Conservation (phyloP, 1,140 invertebrate species). For the Drosophila orosa region DNA sequence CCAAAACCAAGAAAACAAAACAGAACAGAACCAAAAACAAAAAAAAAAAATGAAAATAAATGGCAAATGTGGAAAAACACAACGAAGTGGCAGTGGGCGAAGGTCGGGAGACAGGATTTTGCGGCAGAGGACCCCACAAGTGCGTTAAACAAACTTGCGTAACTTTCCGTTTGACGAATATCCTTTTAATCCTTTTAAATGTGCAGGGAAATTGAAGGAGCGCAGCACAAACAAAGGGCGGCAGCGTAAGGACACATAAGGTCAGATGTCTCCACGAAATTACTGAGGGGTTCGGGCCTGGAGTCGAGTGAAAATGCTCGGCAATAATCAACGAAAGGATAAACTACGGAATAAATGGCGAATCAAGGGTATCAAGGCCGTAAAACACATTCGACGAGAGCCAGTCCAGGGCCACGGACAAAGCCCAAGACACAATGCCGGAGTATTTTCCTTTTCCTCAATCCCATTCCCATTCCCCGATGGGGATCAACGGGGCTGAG, state of each 20-base stretch:
- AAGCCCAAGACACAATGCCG: conserved; percentile 53
- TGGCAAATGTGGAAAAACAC: conserved; percentile 54
- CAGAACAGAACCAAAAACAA: conserved; percentile 11
- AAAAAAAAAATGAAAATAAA: conserved; percentile 20
- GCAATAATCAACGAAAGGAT: conserved; percentile 82
- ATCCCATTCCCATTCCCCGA: conserved; percentile 2
- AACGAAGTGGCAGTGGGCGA: conserved; percentile 31
- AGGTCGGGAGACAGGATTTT: conserved; percentile 30
- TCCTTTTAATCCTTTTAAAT: conserved; percentile 82
- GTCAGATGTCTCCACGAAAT: conserved; percentile 71
- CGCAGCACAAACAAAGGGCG: conserved; percentile 66
- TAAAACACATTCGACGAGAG: conserved; percentile 68
- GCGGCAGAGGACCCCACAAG: conserved; percentile 25
- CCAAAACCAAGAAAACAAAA: conserved; percentile 14
- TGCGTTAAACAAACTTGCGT: conserved; percentile 67
- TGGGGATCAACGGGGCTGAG: conserved; percentile 3
- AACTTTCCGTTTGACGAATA: conserved; percentile 77
- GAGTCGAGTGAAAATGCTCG: conserved; percentile 60
- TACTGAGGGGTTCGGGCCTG: conserved; percentile 28
- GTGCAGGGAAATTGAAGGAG: conserved; percentile 75
- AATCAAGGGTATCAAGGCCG: conserved; percentile 73
- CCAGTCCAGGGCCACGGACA: conserved; percentile 47
- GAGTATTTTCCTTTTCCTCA: conserved; percentile 30
- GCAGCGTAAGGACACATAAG: conserved; percentile 65
- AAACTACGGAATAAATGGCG: conserved; percentile 78